These are phyloP conservation scores for Stomorhina lunata DNA, from an alignment of 2,888 invertebrate genomes.

Conservation along the genomic window DNA sequence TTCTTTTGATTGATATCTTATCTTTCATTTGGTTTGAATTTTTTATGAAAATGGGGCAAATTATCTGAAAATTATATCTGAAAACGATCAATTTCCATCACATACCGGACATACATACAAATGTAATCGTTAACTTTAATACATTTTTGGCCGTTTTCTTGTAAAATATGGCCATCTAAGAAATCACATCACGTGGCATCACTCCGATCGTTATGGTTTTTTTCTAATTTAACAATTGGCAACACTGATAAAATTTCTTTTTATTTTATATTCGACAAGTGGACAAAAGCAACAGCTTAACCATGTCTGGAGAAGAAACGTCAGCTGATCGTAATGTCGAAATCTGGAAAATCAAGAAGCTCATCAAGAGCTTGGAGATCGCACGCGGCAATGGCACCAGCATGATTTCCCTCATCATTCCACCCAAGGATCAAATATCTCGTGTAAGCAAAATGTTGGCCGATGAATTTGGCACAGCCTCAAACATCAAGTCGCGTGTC, in stretches of 20 bases:
- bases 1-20: no score
- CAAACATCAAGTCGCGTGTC: constrained; percentile 99
- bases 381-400: constrained; percentile 99
- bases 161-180: background rate
- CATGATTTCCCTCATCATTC: constrained; percentile 99
- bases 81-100: no score
- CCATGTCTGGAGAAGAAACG: constrained; percentile 93
- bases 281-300: constrained; percentile 58
- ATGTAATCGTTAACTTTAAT: background rate
- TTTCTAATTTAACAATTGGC: constrained; percentile 51
- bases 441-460: constrained; percentile 99
- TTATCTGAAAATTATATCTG: no score
- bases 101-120: no score
- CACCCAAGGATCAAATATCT: constrained; percentile 99
- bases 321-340: constrained; percentile 99
- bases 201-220: constrained; percentile 37
- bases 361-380: constrained; percentile 99
- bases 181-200: background rate
- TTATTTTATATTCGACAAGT: constrained; percentile 58
- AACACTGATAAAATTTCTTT: constrained; percentile 57
- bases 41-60: no score
- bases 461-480: constrained; percentile 99
- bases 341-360: constrained; percentile 99
- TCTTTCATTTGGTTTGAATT: no score
- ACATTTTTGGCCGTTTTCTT: background rate